A percentile compares a stretch with the other conserved stretches of the same genome.
Conservation (phyloP, 2,888 invertebrate genomes). For the Leptopilina syphax region DNA sequence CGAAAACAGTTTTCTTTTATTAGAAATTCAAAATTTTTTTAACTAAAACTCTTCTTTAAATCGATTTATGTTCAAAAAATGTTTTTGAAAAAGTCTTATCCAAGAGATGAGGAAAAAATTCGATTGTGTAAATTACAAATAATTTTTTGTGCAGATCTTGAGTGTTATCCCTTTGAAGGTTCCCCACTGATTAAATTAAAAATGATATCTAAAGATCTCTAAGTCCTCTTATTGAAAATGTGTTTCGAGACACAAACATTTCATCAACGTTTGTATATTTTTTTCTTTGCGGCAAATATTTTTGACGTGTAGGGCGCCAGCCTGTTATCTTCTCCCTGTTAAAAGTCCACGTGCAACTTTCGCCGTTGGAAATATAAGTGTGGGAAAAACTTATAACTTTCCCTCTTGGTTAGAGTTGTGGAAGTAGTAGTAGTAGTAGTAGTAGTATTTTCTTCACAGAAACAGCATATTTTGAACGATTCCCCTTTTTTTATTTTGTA, state of each 20-base stretch:
- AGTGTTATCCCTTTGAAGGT: too few relatives aligned
- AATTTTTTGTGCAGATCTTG: too few relatives aligned
- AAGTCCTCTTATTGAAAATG: background rate
- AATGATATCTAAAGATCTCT: too few relatives aligned
- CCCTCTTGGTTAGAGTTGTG: slow-evolving; percentile 53
- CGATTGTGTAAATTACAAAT: too few relatives aligned
- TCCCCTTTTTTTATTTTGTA: slow-evolving; percentile 4
- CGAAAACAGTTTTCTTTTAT: too few relatives aligned
- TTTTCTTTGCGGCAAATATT: slow-evolving; percentile 12
- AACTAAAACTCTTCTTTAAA: too few relatives aligned
- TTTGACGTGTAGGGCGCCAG: slow-evolving; percentile 47
- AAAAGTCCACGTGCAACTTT: slow-evolving; percentile 52
- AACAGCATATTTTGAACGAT: slow-evolving; percentile 37
- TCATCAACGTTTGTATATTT: slow-evolving; percentile 1
- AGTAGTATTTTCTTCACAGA: slow-evolving; percentile 46
- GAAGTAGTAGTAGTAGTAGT: too few relatives aligned
- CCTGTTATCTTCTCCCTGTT: slow-evolving; percentile 47
- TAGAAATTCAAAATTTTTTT: too few relatives aligned
- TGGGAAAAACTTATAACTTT: slow-evolving; percentile 54
- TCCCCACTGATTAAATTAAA: too few relatives aligned
- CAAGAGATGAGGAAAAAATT: too few relatives aligned
- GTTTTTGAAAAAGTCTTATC: too few relatives aligned
- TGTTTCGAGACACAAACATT: slow-evolving; percentile 30
- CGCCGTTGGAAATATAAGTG: slow-evolving; percentile 43
- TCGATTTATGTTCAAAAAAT: too few relatives aligned